phyloP scores from a whole-genome alignment of 2,797 vertebrate genomes.

The Catamblyrhynchus diadema region DNA sequence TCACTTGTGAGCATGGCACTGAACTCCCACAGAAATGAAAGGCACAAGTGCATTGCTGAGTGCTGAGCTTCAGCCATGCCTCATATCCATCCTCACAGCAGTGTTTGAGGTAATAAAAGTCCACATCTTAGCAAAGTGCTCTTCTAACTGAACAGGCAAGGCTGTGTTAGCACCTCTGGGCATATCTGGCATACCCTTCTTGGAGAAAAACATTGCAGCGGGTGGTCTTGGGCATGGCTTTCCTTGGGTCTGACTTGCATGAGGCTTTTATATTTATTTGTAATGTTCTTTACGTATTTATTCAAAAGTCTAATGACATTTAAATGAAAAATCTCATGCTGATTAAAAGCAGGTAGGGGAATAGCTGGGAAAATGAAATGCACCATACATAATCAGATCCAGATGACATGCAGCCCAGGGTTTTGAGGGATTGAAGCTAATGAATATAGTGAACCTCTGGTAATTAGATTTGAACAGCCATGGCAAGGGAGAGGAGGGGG shows the following conservation, averaged over 20 bases:
- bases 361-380: slow-evolving; percentile 62
- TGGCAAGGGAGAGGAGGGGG: not conserved
- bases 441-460: slow-evolving; percentile 49
- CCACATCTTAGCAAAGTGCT: not conserved
- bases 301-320: slow-evolving; percentile 58
- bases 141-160: not conserved
- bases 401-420: slow-evolving; percentile 34
- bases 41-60: rapidly evolving
- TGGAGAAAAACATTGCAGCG: not conserved
- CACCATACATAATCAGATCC: slow-evolving; percentile 52
- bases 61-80: not conserved
- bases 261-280: slow-evolving; percentile 40
- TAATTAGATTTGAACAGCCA: slow-evolving; percentile 59
- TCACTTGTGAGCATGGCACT: not conserved
- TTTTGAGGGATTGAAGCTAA: slow-evolving; percentile 45
- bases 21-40: not conserved
- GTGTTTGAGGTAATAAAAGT: not conserved
- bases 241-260: not conserved
- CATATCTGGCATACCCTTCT: not conserved
- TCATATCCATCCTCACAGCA: not conserved
- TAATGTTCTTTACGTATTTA: slow-evolving; percentile 29
- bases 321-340: slow-evolving; percentile 65
- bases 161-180: not conserved
- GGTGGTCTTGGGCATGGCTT: slow-evolving; percentile 29
- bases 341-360: slow-evolving; percentile 67